Base-by-base conservation (phyloP, 2,797 vertebrate genomes). In the Galagoides demidoff region DNA sequence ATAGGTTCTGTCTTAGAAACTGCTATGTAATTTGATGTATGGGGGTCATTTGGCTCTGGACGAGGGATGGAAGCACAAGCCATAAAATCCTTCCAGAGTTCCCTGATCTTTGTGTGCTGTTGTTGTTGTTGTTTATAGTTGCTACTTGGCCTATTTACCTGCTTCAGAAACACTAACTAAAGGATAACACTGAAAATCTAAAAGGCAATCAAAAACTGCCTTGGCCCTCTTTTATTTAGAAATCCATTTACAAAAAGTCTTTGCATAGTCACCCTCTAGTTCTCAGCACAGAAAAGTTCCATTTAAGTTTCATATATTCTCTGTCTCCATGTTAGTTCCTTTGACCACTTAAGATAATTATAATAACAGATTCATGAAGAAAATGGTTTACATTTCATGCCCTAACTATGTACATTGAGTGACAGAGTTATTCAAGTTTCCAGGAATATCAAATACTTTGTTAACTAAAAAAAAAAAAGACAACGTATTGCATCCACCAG, bases 1-100 rank as follows among this genome's bases (percentile, higher is more conserved):
- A 99, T 99, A 99, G 99, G 98, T 99, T 99, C 99, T 99, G 99
- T 99, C 99, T 98, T 98, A 98, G 98, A 98, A 98, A 99, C 99
- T 99, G 99, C 99, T 98, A 98, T 99, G 99, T 98, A 98, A 98
- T 98, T 99, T 99, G 99, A 99, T 99, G 98, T 99, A 99, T 99
- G 99, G 98, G 99, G 99, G 99, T 99, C 99, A 99, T 98, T 98
- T 99, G 98, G 98, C 99, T 98, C 98, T 96, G 97, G 98, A 98
- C 98, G 95, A 98, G 98, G 98, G 98, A 98, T 98, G 97, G 98
- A 98, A 98, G 98, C 98, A 98, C 98, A 98, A 98, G 98, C 98
- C 98, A 98, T 98, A 98, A 98, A 98, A 98, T 97, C 98, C 97
- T 98, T 97, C 97, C 98, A 95, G 97, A 98, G 95, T 96, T 97